A percentile compares a stretch with the other conserved stretches of the same genome.
These are phyloP conservation scores for Pteropus alecto DNA, from an alignment of 2,113 vertebrate species.

Conservation along the genomic window DNA sequence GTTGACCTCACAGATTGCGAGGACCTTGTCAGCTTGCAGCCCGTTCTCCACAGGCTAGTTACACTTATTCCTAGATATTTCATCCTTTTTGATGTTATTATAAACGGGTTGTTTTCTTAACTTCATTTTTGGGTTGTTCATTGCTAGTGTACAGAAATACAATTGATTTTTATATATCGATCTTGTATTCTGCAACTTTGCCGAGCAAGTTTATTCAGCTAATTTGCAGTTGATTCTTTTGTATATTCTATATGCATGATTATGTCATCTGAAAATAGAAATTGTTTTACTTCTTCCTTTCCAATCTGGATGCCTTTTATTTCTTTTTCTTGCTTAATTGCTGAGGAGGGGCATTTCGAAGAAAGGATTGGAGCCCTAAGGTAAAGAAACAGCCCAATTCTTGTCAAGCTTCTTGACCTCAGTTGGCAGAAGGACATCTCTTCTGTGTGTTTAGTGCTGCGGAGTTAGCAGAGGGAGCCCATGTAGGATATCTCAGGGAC, in stretches of 20 bases:
- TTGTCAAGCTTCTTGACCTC: fast-evolving
- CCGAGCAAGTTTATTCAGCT: background rate
- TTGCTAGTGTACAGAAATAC: background rate
- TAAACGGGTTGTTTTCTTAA: background rate
- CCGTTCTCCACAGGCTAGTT: too few relatives aligned
- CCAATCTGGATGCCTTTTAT: background rate
- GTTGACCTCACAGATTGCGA: too few relatives aligned
- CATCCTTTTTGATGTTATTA: background rate
- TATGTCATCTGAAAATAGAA: background rate
- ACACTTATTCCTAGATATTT: background rate
- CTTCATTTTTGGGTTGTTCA: background rate
- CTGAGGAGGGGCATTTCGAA: background rate
- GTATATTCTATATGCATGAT: background rate
- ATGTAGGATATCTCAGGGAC: fast-evolving
- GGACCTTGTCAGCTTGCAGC: too few relatives aligned
- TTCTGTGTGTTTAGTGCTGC: background rate
- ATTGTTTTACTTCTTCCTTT: background rate
- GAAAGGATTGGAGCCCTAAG: background rate
- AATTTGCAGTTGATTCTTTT: background rate
- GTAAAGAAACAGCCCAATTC: background rate
- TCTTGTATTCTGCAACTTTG: too few relatives aligned
- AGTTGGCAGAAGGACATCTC: fast-evolving
- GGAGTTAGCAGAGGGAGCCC: background rate
- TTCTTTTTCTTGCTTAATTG: background rate
- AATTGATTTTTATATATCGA: background rate